phyloP scores from a whole-genome alignment of 2,113 vertebrate species.

The Protobothrops flavoviridis region DNA sequence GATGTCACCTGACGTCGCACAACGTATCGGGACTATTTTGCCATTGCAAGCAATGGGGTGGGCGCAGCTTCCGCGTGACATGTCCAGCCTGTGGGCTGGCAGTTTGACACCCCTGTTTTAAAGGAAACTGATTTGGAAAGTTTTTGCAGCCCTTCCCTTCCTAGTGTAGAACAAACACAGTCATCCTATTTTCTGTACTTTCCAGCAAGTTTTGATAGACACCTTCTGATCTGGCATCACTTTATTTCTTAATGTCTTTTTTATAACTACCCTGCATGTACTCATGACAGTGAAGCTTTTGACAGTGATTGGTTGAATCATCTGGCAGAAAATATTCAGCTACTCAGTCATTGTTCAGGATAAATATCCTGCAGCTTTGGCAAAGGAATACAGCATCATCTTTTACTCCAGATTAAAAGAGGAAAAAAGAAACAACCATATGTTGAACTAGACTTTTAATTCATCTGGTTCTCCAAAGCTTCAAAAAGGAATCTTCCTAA shows the following conservation, averaged over 20 bases:
- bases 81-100: too few relatives aligned
- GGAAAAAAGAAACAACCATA: background rate
- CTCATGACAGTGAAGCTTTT: background rate
- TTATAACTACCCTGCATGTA: background rate
- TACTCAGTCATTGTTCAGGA: background rate
- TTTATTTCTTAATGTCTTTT: background rate
- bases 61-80: too few relatives aligned
- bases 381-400: background rate
- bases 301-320: background rate
- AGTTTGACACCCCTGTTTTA: too few relatives aligned
- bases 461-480: background rate
- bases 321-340: background rate
- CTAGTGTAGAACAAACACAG: background rate
- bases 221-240: background rate
- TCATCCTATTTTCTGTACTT: background rate
- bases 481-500: background rate
- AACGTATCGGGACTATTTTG: too few relatives aligned
- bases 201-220: background rate
- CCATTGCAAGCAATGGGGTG: too few relatives aligned
- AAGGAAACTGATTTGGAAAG: background rate
- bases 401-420: constrained; percentile 1
- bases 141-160: background rate
- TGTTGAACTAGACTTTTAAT: background rate
- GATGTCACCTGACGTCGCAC: too few relatives aligned
- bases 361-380: background rate